A percentile compares a stretch with the other conserved stretches of the same genome.
These are phyloP conservation scores for Lamellibrachia luymesi DNA, from an alignment of 1,140 invertebrate genomes.

Conservation along the genomic window DNA sequence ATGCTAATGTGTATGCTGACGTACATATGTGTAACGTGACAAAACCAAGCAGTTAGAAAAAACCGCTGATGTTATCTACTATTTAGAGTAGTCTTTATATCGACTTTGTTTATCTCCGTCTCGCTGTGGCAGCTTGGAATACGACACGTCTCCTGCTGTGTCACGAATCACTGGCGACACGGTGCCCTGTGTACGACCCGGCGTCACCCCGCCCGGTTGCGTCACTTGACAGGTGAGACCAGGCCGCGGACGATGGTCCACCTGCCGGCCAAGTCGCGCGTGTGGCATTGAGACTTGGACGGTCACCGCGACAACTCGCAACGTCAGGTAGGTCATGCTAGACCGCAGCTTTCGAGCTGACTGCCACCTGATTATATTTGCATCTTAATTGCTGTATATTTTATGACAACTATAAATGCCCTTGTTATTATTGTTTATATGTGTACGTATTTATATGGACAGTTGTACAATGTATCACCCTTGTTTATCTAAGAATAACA, in stretches of 20 bases:
- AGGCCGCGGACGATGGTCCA: background rate
- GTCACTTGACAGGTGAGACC: background rate
- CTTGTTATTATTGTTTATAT: background rate
- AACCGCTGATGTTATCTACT: no score
- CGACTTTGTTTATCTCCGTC: no score
- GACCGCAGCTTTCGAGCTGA: background rate
- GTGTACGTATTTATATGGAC: background rate
- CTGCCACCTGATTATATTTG: background rate
- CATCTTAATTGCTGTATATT: background rate
- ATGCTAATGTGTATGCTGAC: no score
- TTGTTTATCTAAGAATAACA: background rate
- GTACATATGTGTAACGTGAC: no score
- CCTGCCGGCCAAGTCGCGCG: background rate
- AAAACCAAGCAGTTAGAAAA: no score
- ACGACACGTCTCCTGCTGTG: background rate
- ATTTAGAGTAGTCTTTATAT: no score
- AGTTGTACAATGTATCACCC: background rate
- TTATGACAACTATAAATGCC: background rate
- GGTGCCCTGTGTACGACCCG: background rate
- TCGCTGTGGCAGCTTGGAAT: background rate
- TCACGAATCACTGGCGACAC: background rate
- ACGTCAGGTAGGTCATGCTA: background rate
- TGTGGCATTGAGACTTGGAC: background rate
- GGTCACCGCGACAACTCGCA: background rate
- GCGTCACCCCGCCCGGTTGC: background rate